Evolutionary conservation across 2,888 invertebrate species (phyloP), one percentile per base, ranked within the genome.

Genomic region (Eupsilia transversa): DNA sequence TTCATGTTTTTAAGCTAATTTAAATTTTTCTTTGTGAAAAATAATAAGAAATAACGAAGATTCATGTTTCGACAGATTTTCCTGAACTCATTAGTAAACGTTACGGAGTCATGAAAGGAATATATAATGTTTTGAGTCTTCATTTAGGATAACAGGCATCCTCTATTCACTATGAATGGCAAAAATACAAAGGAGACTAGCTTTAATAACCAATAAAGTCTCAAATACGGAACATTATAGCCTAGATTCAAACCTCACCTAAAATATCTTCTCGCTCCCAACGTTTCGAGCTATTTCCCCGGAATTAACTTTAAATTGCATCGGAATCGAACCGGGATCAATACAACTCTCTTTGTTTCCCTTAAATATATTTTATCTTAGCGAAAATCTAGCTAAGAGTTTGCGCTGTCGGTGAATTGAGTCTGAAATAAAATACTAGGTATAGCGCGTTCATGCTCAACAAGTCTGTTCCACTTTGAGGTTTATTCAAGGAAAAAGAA

Each of bases 401-500:
- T 43, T 10, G 10, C 1, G 38, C 12, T 20, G n/a, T 71, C 52
- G 33, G 23, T 30, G 49, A 57, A 72, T 64, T 38, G 43, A 69
- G 72, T 38, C 27, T 63, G 43, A 23, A 75, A 70, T 80, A 79
- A 71, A 83, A 79, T 65, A 68, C 38, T 38, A 1, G 9, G 1
- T 10, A 38, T 38, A 30, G 7, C n/a, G 54, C 3, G 20, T 56
- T 33, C 14, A 54, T 35, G 52, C 54, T 84, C 76, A 84, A 82
- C 81, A 84, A 75, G 80, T 80, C 65, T 68, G 57, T 68, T 46
- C 57, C 38, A 35, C 35, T 64, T 60, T 35, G 46, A 64, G 23
- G 27, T 69, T 83, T 63, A 73, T 57, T 78, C 17, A 68, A 79
- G 59, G 57, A 30, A 27, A 46, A 56, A 20, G 41, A 49, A 65